These are phyloP conservation scores for Nyctibius bracteatus DNA, from an alignment of 2,113 vertebrate genomes.

Conservation along the genomic window DNA sequence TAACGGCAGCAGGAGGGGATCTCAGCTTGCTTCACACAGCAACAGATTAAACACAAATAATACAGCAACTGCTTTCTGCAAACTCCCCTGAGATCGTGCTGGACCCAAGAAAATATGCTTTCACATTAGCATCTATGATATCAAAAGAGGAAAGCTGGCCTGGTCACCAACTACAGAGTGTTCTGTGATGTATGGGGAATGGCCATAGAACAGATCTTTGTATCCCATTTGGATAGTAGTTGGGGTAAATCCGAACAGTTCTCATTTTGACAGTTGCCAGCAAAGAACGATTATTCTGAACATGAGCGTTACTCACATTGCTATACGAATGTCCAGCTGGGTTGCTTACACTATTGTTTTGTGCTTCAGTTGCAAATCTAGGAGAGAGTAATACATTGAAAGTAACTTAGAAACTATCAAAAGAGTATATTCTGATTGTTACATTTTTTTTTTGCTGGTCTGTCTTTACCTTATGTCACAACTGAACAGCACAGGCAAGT, in stretches of 20 bases:
- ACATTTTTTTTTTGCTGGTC: neutral
- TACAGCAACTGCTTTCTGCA: neutral
- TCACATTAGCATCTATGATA: neutral
- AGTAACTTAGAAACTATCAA: neutral
- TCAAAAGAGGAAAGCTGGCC: neutral
- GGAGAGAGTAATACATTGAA: neutral
- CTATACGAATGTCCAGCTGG: slow-evolving; percentile 31
- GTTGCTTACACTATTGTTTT: slow-evolving; percentile 27
- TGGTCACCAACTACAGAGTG: neutral
- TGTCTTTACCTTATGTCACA: neutral
- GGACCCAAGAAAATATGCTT: neutral
- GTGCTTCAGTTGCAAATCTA: slow-evolving; percentile 65
- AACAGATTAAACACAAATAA: neutral
- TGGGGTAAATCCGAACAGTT: neutral
- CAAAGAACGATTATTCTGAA: neutral
- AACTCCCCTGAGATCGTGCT: neutral
- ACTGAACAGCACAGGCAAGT: neutral
- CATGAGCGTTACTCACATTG: slow-evolving; percentile 69
- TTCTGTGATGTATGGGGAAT: neutral
- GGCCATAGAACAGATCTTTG: neutral
- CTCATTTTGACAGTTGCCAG: neutral
- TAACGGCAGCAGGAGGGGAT: neutral
- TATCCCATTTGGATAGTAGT: neutral
- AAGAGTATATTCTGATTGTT: neutral
- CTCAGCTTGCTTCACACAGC: neutral